Evolutionary conservation across 2,888 invertebrate genomes (phyloP).

Genomic region (Heliconius hortense): DNA sequence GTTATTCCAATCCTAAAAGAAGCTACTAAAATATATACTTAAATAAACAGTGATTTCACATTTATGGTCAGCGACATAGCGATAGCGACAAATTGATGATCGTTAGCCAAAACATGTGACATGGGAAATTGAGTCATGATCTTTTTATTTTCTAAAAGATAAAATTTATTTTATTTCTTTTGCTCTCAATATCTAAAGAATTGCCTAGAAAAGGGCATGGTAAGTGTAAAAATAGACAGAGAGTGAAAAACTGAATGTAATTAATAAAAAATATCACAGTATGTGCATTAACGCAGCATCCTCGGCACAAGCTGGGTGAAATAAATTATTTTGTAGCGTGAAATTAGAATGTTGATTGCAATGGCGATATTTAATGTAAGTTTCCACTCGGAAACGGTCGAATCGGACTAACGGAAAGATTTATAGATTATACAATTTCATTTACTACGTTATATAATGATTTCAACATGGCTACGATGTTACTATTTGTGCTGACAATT

Average conservation of each 20-base stretch:
- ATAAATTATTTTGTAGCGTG: conserved; percentile 38
- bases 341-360: conserved; percentile 40
- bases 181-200: too few species aligned
- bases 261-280: neutral
- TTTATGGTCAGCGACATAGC: too few species aligned
- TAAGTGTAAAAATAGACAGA: neutral
- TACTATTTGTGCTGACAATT: conserved; percentile 10
- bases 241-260: too few species aligned
- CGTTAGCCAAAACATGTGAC: neutral
- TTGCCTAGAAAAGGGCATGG: neutral
- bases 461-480: conserved; percentile 10
- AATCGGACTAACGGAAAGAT: conserved; percentile 33
- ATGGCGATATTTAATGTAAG: conserved; percentile 33
- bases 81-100: neutral
- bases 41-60: neutral
- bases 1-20: too few species aligned
- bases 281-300: conserved; percentile 32
- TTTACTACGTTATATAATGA: conserved; percentile 12
- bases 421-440: conserved; percentile 29
- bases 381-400: conserved; percentile 36
- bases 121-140: neutral
- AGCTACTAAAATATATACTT: neutral
- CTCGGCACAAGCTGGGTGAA: conserved; percentile 35
- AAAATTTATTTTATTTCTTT: neutral
- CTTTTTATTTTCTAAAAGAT: neutral